phyloP scores from a whole-genome alignment of 2,113 vertebrate species.

The Zosterops borbonicus region DNA sequence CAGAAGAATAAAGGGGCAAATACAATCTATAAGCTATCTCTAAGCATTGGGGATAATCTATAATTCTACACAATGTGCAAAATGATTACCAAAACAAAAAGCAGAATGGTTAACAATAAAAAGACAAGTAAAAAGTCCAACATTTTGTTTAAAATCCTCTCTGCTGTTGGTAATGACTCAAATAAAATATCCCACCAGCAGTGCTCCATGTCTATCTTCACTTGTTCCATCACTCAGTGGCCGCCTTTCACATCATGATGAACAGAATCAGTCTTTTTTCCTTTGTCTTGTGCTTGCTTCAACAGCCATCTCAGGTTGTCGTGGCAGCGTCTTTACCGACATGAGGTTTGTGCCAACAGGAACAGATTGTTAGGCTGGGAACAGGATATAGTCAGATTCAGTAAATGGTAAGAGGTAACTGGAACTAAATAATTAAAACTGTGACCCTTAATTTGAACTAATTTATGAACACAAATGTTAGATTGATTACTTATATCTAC shows the following conservation, averaged over 20 bases:
- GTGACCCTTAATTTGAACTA: neutral
- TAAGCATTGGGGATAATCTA: rapidly evolving
- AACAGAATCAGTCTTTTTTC: neutral
- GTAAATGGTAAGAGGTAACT: neutral
- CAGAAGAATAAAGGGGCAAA: neutral
- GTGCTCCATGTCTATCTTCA: rapidly evolving
- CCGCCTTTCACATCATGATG: rapidly evolving
- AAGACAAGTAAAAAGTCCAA: neutral
- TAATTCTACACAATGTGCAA: neutral
- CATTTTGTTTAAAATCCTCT: neutral
- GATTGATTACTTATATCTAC: neutral
- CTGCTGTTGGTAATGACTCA: neutral
- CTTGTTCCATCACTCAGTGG: neutral
- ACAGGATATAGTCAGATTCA: neutral
- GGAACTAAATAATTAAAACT: neutral
- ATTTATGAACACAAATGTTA: neutral
- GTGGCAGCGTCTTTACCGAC: neutral
- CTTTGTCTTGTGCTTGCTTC: neutral
- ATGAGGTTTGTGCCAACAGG: neutral
- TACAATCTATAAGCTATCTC: neutral
- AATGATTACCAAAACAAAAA: neutral
- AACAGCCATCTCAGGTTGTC: neutral
- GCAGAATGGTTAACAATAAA: neutral
- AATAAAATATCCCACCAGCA: neutral
- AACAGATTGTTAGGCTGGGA: neutral